A percentile compares a stretch with the other conserved stretches of the same genome.
Conservation (phyloP, 2,888 invertebrate species). For the Orthosia incerta region DNA sequence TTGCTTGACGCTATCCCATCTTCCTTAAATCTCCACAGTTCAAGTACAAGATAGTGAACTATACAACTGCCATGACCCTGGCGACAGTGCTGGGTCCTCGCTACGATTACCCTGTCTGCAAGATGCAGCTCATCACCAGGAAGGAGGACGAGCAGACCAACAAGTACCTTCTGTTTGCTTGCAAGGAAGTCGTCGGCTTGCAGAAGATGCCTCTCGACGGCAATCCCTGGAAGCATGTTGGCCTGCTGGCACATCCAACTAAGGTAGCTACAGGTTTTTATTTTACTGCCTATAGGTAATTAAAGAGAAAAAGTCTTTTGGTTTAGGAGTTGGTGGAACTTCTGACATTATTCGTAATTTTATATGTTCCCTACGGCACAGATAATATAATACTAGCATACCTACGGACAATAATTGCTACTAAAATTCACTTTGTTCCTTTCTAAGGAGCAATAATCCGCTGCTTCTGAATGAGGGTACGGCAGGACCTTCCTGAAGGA, state of each 20-base stretch:
- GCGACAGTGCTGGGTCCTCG: conserved; percentile 93
- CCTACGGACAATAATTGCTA: too few relatives aligned
- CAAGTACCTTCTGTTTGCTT: conserved; percentile 92
- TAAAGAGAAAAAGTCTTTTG: background rate
- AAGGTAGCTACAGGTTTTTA: conserved; percentile 85
- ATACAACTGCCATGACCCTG: conserved; percentile 92
- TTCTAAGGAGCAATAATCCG: too few relatives aligned
- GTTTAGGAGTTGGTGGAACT: background rate
- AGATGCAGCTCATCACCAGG: conserved; percentile 82
- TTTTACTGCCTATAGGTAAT: background rate
- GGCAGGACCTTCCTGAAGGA: too few relatives aligned
- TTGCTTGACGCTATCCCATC: background rate
- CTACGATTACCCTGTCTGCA: conserved; percentile 91
- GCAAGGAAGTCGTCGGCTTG: conserved; percentile 92
- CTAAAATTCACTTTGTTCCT: too few relatives aligned
- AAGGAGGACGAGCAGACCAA: conserved; percentile 67
- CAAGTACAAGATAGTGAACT: conserved; percentile 93
- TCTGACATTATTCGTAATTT: too few relatives aligned
- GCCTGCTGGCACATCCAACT: conserved; percentile 92
- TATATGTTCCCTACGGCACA: too few relatives aligned
- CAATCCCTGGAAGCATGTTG: conserved; percentile 93
- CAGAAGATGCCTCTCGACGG: conserved; percentile 94
- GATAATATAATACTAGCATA: too few relatives aligned
- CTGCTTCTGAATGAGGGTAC: background rate
- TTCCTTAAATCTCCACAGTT: conserved; percentile 81